Evolutionary conservation across 2,113 vertebrate genomes (phyloP).

Genomic region (Onychostruthus taczanowskii): DNA sequence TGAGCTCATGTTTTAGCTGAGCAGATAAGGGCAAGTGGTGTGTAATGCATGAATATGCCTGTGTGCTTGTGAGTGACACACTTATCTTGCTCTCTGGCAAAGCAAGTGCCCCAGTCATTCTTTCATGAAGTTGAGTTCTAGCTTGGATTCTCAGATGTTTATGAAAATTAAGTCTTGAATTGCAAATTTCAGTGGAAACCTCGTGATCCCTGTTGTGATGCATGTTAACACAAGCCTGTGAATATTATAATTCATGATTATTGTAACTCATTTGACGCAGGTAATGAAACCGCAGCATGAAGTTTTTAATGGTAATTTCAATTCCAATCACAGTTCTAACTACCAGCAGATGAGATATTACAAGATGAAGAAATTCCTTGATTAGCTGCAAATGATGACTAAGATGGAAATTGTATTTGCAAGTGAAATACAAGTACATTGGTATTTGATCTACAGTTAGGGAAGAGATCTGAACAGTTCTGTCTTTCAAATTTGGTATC

Average conservation of each 20-base stretch:
- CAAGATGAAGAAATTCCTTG: constrained; percentile 47
- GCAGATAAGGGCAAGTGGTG: not conserved
- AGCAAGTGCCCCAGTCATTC: not conserved
- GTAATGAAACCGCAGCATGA: constrained; percentile 48
- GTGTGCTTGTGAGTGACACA: not conserved
- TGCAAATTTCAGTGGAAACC: constrained; percentile 5
- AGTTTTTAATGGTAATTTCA: constrained; percentile 41
- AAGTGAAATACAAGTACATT: not conserved
- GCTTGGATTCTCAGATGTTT: not conserved
- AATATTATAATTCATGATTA: constrained; percentile 32
- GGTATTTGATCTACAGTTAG: not conserved
- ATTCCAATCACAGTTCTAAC: constrained; percentile 54
- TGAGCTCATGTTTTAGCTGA: not conserved
- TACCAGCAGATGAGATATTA: constrained; percentile 27
- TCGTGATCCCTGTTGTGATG: not conserved
- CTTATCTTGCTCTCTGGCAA: not conserved
- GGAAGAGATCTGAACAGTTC: not conserved
- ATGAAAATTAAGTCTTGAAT: not conserved
- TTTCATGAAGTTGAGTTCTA: not conserved
- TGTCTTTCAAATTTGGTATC: not conserved
- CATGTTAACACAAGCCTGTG: not conserved
- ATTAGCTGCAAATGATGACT: constrained; percentile 26
- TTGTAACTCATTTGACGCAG: constrained; percentile 33
- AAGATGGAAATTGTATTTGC: constrained; percentile 22
- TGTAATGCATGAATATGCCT: not conserved